Evolutionary conservation across 1,140 invertebrate species (phyloP), one percentile per base, ranked within the genome.

Genomic region (Dysdera silvatica): DNA sequence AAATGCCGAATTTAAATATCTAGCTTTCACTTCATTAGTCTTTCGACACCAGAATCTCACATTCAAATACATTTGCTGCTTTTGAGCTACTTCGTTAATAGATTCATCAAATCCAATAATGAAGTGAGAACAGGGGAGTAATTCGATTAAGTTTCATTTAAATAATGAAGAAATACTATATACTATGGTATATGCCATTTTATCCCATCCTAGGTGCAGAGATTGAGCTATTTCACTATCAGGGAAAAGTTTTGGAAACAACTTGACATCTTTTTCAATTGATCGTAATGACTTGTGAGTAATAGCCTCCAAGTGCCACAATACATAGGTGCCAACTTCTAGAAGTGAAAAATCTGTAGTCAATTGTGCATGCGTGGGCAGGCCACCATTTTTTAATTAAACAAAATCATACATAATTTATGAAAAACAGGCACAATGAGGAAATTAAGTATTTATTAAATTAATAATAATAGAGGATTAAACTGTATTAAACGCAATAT

Each of bases 31-130:
- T 16, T 58, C 8, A 29, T 28, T 23, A 18, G 16, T 45, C 26
- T 14, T n/a, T 31, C 31, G 12, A 48, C 20, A 16, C 40, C 57
- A 59, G 33, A 43, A 59, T 20, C 57, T 43, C 14, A 59, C 26
- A 33, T 18, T 32, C 4, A 59, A 7, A 32, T 48, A 41, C 41
- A 59, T 59, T 48, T 59, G 57, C 8, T 31, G 28, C 33, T 49
- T 47, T 33, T 48, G 57, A 28, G 41, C 28, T 8, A 59, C 12
- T 32, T 14, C 31, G 26, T 59, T 59, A 29, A 59, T 26, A 4
- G 57, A 18, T 28, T 59, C 57, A 59, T 59, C 57, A 31, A 59
- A 59, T 14, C 40, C 48, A 7, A 59, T 14, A 18, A 59, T 26
- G 23, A 28, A 52, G 16, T 12, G 10, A 45, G 43, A 12, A 45